Conservation (phyloP, 2,888 invertebrate genomes). For the Tipula lateralis region DNA sequence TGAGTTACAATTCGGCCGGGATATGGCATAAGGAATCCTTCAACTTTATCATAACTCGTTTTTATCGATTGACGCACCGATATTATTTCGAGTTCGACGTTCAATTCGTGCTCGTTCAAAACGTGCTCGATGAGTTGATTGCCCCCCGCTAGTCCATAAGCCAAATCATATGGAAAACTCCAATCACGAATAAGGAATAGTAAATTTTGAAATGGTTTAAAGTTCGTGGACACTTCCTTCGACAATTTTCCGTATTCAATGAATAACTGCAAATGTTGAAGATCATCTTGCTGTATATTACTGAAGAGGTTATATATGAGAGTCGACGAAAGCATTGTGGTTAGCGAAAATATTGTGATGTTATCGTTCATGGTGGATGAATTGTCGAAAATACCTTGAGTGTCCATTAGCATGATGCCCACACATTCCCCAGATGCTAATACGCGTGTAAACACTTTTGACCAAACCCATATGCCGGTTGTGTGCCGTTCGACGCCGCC, state of each 20-base stretch:
- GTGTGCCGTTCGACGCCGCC: conserved; percentile 31
- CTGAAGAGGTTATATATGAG: conserved; percentile 31
- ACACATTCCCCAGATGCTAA: conserved; percentile 29
- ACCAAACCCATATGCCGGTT: conserved; percentile 32
- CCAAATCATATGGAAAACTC: conserved; percentile 28
- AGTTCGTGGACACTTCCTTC: neutral
- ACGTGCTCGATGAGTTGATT: neutral
- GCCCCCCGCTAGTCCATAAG: neutral
- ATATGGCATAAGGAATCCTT: conserved; percentile 31
- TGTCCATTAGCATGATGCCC: conserved; percentile 32
- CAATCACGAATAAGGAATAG: conserved; percentile 32
- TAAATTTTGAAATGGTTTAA: conserved; percentile 32
- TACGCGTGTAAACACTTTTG: conserved; percentile 31
- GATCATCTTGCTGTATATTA: conserved; percentile 32
- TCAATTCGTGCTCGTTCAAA: neutral
- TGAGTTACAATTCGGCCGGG: conserved; percentile 30
- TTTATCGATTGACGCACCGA: neutral
- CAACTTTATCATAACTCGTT: neutral
- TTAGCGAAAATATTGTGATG: conserved; percentile 32
- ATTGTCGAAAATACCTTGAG: conserved; percentile 33
- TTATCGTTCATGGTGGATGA: conserved; percentile 29
- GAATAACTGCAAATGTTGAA: conserved; percentile 32
- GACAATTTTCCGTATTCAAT: conserved; percentile 31
- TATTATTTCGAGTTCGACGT: neutral
- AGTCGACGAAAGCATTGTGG: conserved; percentile 32